A percentile compares a stretch with the other conserved stretches of the same genome.
Conservation (phyloP, 2,888 invertebrate genomes). For the Drosophila rubida region DNA sequence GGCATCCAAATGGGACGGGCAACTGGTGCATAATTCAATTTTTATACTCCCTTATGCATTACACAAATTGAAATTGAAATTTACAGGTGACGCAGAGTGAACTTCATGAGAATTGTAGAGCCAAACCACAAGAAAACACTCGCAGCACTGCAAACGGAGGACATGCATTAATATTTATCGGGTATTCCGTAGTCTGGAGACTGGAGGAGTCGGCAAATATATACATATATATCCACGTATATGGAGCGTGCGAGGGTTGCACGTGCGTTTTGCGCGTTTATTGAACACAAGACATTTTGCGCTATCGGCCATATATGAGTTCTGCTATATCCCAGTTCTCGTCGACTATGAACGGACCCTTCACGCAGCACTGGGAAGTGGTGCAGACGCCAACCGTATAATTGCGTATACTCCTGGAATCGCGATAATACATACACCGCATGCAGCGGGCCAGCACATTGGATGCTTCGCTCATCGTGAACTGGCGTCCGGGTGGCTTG, state of each 20-base stretch:
- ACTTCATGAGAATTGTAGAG: conserved; percentile 40
- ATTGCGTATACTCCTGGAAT: conserved; percentile 93
- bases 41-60: conserved; percentile 42
- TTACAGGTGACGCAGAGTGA: conserved; percentile 42
- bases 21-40: conserved; percentile 73
- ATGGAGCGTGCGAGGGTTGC: conserved; percentile 26
- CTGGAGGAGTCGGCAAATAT: conserved; percentile 1
- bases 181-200: neutral
- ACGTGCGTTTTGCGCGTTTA: neutral
- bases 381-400: conserved; percentile 89
- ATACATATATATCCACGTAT: conserved; percentile 1
- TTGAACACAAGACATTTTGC: neutral
- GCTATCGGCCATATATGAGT: conserved; percentile 86
- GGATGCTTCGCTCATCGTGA: conserved; percentile 86
- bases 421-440: conserved; percentile 95
- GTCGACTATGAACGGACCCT: conserved; percentile 89
- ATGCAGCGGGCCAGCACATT: conserved; percentile 90
- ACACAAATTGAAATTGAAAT: conserved; percentile 66
- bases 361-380: conserved; percentile 87
- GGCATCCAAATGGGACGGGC: conserved; percentile 28
- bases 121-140: conserved; percentile 2
- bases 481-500: conserved; percentile 85
- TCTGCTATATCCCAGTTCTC: conserved; percentile 93
- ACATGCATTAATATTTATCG: conserved; percentile 43
- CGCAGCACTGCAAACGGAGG: neutral